Evolutionary conservation across 2,888 invertebrate genomes (phyloP).

Genomic region (Agrilus mali): DNA sequence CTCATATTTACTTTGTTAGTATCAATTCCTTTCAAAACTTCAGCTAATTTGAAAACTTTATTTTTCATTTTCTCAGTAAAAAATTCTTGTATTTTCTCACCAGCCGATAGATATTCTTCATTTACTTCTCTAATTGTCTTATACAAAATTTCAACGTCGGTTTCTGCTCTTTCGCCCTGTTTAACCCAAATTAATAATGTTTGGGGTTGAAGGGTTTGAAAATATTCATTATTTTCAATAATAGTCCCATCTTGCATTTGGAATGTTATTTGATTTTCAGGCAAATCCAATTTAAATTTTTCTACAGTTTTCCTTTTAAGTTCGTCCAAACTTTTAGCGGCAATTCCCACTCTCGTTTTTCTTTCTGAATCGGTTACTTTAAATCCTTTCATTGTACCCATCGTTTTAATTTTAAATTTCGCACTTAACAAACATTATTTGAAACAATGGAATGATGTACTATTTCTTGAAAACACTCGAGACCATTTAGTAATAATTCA

Average conservation of each 20-base stretch:
- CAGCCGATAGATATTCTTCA: conserved; percentile 55
- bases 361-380: conserved; percentile 59
- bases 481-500: too few relatives aligned
- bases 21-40: conserved; percentile 35
- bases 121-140: conserved; percentile 55
- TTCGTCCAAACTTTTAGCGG: conserved; percentile 51
- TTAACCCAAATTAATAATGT: conserved; percentile 51
- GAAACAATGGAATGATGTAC: too few relatives aligned
- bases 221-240: conserved; percentile 65
- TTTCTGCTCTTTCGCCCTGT: conserved; percentile 29
- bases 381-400: conserved; percentile 49
- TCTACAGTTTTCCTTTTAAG: conserved; percentile 53
- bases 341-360: conserved; percentile 56
- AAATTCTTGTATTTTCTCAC: conserved; percentile 60
- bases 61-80: conserved; percentile 53
- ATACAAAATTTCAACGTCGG: conserved; percentile 59
- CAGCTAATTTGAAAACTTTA: conserved; percentile 38
- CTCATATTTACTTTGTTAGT: conserved; percentile 45
- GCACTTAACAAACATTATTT: background rate
- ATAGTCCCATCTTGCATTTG: conserved; percentile 51
- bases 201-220: conserved; percentile 60
- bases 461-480: too few relatives aligned
- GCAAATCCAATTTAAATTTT: conserved; percentile 36
- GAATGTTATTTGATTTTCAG: conserved; percentile 23
- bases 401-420: conserved; percentile 7